Evolutionary conservation across 2,888 invertebrate species (phyloP), one percentile per base, ranked within the genome.

Genomic region (Parnassius orleans): DNA sequence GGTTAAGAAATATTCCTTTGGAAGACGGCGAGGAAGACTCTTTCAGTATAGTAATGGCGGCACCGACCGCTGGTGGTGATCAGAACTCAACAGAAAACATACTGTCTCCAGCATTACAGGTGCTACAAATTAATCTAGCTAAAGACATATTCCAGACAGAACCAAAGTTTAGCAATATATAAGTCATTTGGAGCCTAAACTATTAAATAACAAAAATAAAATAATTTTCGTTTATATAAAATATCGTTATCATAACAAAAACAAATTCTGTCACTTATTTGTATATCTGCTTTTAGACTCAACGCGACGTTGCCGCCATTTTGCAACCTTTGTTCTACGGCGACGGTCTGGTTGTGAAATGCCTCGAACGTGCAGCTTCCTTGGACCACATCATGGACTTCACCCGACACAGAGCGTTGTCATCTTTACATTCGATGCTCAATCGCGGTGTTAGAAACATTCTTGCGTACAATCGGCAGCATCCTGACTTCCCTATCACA

Each of bases 311-410:
- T 65, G 97, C 97, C 0, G 92, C 95, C 67, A 94, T 98, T 66
- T 90, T 99, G 57, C 95, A 96, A 74, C 96, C 97, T 0, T 95
- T 95, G 84, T 97, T 99, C 84, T 94, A 96, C 14, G 95, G 97
- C 2, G 98, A 98, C 83, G 99, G 99, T 24, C 93, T 99, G 52
- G 98, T 99, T 5, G 96, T 97, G 50, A 95, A 96, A 71, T 97
- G 98, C 75, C 87, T 99, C 67, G 98, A 99, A 79, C 98, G 96
- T 78, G 97, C 98, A 1, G 95, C 95, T 82, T 94, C 94, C 42
- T 96, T 98, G 76, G 99, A 99, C 79, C 99, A 99, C 80, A 97
- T 99, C 56, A 99, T 99, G 99, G 99, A 99, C 91, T 99, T 99
- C 83, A 99, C 99, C 0, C 93, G 98, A n/a, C 93, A 99, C 68